Evolutionary conservation across 2,797 vertebrate genomes (phyloP).

Genomic region (Aratinga solstitialis): DNA sequence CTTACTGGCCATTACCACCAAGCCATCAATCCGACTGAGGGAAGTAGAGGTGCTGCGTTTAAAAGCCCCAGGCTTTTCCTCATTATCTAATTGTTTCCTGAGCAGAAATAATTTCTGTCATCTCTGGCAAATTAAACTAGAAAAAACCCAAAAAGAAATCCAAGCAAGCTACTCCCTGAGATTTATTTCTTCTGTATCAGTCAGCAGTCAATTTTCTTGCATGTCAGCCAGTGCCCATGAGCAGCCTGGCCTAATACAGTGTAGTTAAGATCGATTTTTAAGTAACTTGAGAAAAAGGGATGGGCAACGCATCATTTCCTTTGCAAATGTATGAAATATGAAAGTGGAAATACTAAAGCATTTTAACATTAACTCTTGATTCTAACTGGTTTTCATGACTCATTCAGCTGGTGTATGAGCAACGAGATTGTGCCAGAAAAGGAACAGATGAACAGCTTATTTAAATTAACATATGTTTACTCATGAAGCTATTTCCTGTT

Average conservation of each 20-base stretch:
- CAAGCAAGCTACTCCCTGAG: neutral
- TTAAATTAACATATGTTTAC: conserved; percentile 9
- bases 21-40: neutral
- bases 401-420: neutral
- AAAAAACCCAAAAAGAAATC: neutral
- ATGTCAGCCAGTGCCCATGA: neutral
- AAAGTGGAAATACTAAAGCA: conserved; percentile 4
- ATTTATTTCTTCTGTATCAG: neutral
- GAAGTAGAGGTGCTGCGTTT: conserved; percentile 1
- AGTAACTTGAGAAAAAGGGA: neutral
- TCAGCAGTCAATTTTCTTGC: neutral
- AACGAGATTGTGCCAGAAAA: neutral
- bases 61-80: neutral
- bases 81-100: neutral
- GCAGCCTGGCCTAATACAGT: neutral
- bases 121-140: neutral
- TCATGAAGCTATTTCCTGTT: conserved; percentile 4
- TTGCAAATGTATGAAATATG: neutral
- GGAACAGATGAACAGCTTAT: neutral
- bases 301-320: neutral
- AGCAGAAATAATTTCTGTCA: conserved; percentile 18
- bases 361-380: conserved; percentile 34
- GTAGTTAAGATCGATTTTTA: neutral
- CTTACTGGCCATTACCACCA: neutral
- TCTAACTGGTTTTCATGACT: neutral